These are phyloP conservation scores for Temnothorax ravouxi DNA, from an alignment of 2,888 invertebrate genomes.

Conservation along the genomic window DNA sequence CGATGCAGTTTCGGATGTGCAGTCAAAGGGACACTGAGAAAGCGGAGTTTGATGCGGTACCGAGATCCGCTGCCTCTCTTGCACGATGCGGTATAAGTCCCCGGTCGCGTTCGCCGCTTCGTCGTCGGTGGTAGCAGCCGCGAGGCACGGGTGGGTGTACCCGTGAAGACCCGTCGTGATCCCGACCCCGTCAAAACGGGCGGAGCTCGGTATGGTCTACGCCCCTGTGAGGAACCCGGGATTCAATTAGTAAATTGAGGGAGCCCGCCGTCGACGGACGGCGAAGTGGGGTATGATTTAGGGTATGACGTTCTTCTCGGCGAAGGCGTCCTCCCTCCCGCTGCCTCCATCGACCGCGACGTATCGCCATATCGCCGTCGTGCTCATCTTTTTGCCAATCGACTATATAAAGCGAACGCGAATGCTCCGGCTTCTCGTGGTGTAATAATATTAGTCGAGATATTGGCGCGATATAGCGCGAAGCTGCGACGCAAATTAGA, in stretches of 20 bases:
- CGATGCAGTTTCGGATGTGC: slow-evolving; percentile 72
- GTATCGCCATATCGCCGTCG: slow-evolving; percentile 46
- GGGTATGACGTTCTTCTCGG: slow-evolving; percentile 51
- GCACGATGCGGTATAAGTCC: background rate
- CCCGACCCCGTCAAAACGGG: slow-evolving; percentile 58
- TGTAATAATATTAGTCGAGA: slow-evolving; percentile 44
- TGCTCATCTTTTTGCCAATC: slow-evolving; percentile 49
- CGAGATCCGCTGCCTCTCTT: slow-evolving; percentile 20
- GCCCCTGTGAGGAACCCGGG: slow-evolving; percentile 62
- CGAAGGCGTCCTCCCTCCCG: slow-evolving; percentile 11
- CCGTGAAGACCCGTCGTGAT: slow-evolving; percentile 26
- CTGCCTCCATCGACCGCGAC: slow-evolving; percentile 16
- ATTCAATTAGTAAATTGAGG: slow-evolving; percentile 85
- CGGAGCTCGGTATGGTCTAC: slow-evolving; percentile 65
- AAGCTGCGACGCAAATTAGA: slow-evolving; percentile 29
- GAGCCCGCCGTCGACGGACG: slow-evolving; percentile 34
- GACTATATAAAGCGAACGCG: slow-evolving; percentile 28
- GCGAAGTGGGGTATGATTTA: slow-evolving; percentile 74
- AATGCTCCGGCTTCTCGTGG: background rate
- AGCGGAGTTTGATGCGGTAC: slow-evolving; percentile 58
- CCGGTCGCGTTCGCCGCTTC: slow-evolving; percentile 18
- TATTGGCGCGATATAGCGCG: slow-evolving; percentile 5
- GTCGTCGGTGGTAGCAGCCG: slow-evolving; percentile 32
- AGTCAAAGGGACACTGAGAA: slow-evolving; percentile 78
- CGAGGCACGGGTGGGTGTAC: slow-evolving; percentile 60